Conservation (phyloP, 2,113 vertebrate species). For the Sander lucioperca region DNA sequence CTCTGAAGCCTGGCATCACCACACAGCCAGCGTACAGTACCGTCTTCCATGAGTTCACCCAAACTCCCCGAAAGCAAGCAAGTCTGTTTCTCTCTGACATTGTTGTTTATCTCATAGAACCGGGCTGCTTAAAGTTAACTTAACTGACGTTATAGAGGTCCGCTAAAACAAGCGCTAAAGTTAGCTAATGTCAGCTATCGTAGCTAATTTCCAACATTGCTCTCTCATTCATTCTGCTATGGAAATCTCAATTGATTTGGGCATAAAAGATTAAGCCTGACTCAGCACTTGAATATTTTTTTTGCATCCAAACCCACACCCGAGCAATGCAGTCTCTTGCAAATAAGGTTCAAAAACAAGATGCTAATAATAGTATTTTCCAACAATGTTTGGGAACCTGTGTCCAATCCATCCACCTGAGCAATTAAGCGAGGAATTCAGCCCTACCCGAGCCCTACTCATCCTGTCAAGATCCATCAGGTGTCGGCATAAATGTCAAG, state of each 20-base stretch:
- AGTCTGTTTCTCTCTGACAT: no score
- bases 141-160: no score
- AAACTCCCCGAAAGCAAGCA: no score
- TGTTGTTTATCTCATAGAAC: no score
- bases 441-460: constrained; percentile 25
- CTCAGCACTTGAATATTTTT: constrained; percentile 61
- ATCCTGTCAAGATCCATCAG: constrained; percentile 72
- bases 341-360: constrained; percentile 41
- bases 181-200: no score
- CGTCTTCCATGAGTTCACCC: no score
- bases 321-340: constrained; percentile 40
- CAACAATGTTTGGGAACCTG: constrained; percentile 40
- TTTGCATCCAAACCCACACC: constrained; percentile 30
- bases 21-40: no score
- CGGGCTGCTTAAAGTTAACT: no score
- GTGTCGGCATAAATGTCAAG: constrained; percentile 79
- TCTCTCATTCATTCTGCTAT: constrained; percentile 63
- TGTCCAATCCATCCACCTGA: constrained; percentile 41
- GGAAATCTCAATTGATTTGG: constrained; percentile 74
- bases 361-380: constrained; percentile 38
- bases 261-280: constrained; percentile 56
- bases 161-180: no score
- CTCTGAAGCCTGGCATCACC: no score
- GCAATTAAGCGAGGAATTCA: constrained; percentile 61
- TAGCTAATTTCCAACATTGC: no score